Base-by-base conservation (phyloP, 2,797 vertebrate genomes). In the Mallotus villosus region DNA sequence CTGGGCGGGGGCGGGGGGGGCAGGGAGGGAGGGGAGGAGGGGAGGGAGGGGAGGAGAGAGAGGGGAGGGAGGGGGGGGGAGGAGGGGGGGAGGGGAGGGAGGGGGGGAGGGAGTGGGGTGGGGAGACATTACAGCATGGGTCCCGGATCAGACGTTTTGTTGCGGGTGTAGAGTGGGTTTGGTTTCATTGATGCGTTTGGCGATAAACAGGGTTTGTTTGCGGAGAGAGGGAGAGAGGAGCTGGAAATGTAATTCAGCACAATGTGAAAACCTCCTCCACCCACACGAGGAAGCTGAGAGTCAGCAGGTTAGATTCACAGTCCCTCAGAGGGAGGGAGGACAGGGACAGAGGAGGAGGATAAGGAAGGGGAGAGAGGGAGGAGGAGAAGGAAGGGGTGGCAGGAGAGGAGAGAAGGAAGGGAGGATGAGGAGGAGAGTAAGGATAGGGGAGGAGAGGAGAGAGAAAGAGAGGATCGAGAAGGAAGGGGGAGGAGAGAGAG, bases 261-360 rank as follows among this genome's bases (percentile, higher is more conserved):
- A 84, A 80, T 83, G 74, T 81, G 80, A 73, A 82, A 86, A 75
- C 79, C 77, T 60, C 17, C 59, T 66, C 71, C 72, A 1, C 84
- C 53, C 68, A 81, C 84, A 46, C 68, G 81, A 74, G 68, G 74
- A 74, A 82, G 85, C 78, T 57, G 82, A 80, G 85, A 87, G 85
- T 89, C 87, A 91, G 88, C 90, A 83, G 70, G 88, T 88, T 88
- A 21, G 61, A 80, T 78, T 84, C 83, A 84, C 63, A 68, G 25
- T 14, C 27, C 37, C 71, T 67, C 32, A 73, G 49, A 80, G 82
- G 37, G 24, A 70, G 68, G 74, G 74, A 65, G 80, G 63, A 80
- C 83, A 87, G 77, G 75, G 74, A 84, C 81, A 79, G 80, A 46
- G 82, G 87, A 82, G 86, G 70, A 84, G 81, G 73, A 78, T 72